Percentiles rank a stretch among this genome's conserved stretches.
These are phyloP conservation scores for Lacanobia oleracea DNA, from an alignment of 2,888 invertebrate genomes.

Conservation along the genomic window DNA sequence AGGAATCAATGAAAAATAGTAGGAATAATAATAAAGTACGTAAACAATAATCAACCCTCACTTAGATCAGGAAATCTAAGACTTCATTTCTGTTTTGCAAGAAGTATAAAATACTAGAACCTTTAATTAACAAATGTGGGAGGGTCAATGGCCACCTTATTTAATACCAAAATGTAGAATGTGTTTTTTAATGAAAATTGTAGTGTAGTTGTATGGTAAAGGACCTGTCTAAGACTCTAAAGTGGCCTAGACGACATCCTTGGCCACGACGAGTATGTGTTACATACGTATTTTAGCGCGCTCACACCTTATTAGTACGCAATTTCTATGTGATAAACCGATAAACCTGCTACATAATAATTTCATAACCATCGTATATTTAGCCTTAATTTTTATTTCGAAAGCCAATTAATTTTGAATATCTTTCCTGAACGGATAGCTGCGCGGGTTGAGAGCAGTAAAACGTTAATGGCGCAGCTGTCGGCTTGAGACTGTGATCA, in stretches of 20 bases:
- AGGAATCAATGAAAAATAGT: neutral
- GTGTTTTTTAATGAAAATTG: too few relatives aligned
- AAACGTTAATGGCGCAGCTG: neutral
- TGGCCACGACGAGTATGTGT: too few relatives aligned
- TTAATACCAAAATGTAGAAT: too few relatives aligned
- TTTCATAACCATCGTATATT: neutral
- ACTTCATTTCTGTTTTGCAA: neutral
- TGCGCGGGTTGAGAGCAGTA: constrained; percentile 7
- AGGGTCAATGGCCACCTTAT: too few relatives aligned
- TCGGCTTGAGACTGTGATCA: constrained; percentile 4
- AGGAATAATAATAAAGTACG: neutral
- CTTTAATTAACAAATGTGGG: neutral
- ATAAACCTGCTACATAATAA: neutral
- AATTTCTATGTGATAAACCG: neutral
- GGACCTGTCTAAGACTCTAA: too few relatives aligned
- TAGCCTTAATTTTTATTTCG: neutral
- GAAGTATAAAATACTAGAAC: neutral
- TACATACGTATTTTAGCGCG: neutral
- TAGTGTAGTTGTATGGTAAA: too few relatives aligned
- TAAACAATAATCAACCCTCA: too few relatives aligned
- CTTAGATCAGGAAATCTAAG: too few relatives aligned
- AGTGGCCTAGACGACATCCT: too few relatives aligned
- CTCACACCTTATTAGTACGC: neutral
- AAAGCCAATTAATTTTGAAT: constrained; percentile 8
- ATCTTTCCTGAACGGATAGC: neutral